Conservation (phyloP, 2,113 vertebrate species). For the Grammomys dolichurus region DNA sequence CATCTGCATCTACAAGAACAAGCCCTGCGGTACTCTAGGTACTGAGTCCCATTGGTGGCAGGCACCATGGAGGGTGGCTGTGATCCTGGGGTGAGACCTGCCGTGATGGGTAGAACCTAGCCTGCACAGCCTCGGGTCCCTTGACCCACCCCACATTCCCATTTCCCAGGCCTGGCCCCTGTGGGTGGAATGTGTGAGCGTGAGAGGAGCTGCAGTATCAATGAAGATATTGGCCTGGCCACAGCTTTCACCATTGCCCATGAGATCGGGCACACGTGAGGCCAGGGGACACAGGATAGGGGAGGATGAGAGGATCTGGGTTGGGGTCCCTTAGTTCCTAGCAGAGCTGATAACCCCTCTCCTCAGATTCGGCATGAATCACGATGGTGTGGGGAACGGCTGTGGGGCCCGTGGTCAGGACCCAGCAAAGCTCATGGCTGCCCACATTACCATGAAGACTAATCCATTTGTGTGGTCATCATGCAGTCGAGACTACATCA, state of each 20-base stretch:
- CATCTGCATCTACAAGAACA: constrained; percentile 99
- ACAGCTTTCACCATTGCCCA: constrained; percentile 99
- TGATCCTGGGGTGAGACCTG: neutral
- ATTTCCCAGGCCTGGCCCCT: constrained; percentile 93
- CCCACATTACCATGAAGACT: constrained; percentile 99
- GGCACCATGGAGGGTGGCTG: neutral
- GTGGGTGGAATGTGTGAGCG: constrained; percentile 99
- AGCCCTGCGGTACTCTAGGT: constrained; percentile 98
- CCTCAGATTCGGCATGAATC: constrained; percentile 98
- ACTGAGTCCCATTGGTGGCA: constrained; percentile 28
- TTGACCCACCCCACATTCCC: neutral
- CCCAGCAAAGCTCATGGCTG: constrained; percentile 98
- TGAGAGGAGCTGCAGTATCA: constrained; percentile 98
- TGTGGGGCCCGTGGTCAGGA: constrained; percentile 97
- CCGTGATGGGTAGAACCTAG: neutral
- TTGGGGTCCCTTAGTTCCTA: neutral
- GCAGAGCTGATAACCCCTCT: neutral
- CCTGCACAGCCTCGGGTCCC: neutral
- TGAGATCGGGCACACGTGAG: constrained; percentile 99
- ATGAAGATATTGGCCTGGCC: constrained; percentile 98
- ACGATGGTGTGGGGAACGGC: constrained; percentile 96
- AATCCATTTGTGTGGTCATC: constrained; percentile 99
- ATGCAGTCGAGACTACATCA: constrained; percentile 99
- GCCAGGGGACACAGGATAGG: neutral
- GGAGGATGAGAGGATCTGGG: fast-evolving